Percentiles rank a stretch among this genome's conserved stretches.
Conservation (phyloP, 2,888 invertebrate genomes). For the Morpho deidamia region DNA sequence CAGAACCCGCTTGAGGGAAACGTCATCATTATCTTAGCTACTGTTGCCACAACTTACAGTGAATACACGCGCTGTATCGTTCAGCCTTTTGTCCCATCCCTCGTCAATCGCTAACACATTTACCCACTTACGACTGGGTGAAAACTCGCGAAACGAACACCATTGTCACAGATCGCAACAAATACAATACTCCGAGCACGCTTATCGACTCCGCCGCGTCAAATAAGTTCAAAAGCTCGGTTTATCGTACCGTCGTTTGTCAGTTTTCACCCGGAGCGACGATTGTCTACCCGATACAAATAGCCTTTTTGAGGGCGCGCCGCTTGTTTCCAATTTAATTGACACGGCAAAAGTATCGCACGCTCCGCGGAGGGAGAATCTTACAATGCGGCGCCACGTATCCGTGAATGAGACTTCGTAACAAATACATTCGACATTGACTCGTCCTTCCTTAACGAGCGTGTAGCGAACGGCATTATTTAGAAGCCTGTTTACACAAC, state of each 20-base stretch:
- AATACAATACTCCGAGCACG: slow-evolving; percentile 47
- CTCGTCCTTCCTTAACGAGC: slow-evolving; percentile 27
- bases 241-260: slow-evolving; percentile 68
- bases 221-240: slow-evolving; percentile 74
- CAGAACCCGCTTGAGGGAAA: slow-evolving; percentile 41
- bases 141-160: slow-evolving; percentile 72
- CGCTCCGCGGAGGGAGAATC: slow-evolving; percentile 23
- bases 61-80: slow-evolving; percentile 37
- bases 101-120: slow-evolving; percentile 72
- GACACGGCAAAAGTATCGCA: slow-evolving; percentile 38
- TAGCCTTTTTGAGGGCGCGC: slow-evolving; percentile 58
- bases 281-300: slow-evolving; percentile 65
- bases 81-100: slow-evolving; percentile 48
- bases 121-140: slow-evolving; percentile 69
- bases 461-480: slow-evolving; percentile 24
- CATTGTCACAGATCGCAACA: slow-evolving; percentile 50
- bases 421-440: slow-evolving; percentile 33
- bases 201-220: slow-evolving; percentile 67
- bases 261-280: slow-evolving; percentile 58
- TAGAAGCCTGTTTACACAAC: slow-evolving; percentile 34
- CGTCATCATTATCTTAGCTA: slow-evolving; percentile 60
- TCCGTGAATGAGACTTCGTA: slow-evolving; percentile 19
- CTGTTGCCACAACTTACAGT: slow-evolving; percentile 44
- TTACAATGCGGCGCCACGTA: slow-evolving; percentile 25
- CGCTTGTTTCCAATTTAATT: slow-evolving; percentile 56